Evolutionary conservation across 2,888 invertebrate genomes (phyloP), one percentile per base, ranked within the genome.

Genomic region (Glyphotaelius pellucidus): DNA sequence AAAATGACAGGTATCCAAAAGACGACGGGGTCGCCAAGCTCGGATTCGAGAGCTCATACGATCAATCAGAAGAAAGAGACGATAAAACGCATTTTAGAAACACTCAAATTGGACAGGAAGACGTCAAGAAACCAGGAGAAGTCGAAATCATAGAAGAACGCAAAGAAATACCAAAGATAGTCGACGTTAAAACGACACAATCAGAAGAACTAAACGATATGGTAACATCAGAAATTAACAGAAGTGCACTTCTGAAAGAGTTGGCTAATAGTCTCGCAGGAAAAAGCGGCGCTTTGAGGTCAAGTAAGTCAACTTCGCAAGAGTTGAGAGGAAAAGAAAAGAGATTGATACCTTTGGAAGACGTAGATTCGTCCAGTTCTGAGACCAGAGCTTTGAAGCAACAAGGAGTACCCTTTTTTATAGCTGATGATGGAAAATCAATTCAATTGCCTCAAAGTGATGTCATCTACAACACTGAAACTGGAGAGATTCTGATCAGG

Each of bases 391-490:
- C 90, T 19, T 15, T 87, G 32, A 92, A 90, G 31, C 92, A 92
- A 79, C 91, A 93, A 83, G 90, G 93, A 31, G 92, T 92, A 11
- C 91, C 80, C 35, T 93, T 92, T 12, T 93, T 91, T 88, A 91
- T 92, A 38, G 92, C 92, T 7, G 93, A 93, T n/a, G 92, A 93
- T 32, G 93, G 93, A 0, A 93, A 92, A 83, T 92, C 91, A 15
- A 90, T 92, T 25, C 91, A 93, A 38, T 83, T 93, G 84, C 92
- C 92, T 15, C 88, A 93, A 38, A 93, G 91, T 35, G 93, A 93
- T 47, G 93, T 93, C 14, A 91, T 93, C 14, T 93, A 93, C 85
- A 93, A 93, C 52, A 67, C 90, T 35, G 92, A 89, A 80, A 93
- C 93, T 4, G 93, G 93, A 19, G 93, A 93, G 84, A 92, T 92